Conservation (phyloP, 2,113 vertebrate genomes). For the Cheilinus undulatus region DNA sequence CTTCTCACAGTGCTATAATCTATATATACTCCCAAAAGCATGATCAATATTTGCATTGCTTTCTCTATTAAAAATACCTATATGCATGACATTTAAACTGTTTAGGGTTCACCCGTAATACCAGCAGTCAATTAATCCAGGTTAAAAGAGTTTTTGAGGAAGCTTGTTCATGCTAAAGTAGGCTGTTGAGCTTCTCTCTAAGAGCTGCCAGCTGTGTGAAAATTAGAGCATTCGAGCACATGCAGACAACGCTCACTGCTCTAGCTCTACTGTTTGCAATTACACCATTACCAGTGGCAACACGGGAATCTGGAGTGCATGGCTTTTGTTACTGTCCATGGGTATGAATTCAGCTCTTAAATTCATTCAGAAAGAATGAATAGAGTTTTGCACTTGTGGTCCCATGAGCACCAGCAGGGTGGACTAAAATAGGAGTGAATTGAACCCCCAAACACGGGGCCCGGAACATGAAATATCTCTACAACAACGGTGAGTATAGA, state of each 20-base stretch:
- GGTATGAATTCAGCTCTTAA: no score
- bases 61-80: no score
- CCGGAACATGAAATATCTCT: no score
- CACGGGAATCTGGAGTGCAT: not conserved
- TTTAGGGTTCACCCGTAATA: not conserved
- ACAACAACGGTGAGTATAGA: slow-evolving; percentile 22
- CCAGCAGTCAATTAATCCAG: not conserved
- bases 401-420: slow-evolving; percentile 30
- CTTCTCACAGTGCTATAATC: not conserved
- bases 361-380: not conserved
- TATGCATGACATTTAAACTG: no score
- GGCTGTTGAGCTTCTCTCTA: not conserved
- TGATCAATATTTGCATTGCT: no score
- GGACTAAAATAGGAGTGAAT: slow-evolving; percentile 1
- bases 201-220: not conserved
- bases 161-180: not conserved
- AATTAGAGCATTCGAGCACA: not conserved
- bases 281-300: not conserved
- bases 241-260: not conserved
- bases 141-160: not conserved
- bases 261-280: not conserved
- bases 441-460: no score
- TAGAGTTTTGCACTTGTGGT: slow-evolving; percentile 7
- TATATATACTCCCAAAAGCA: no score
- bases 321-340: no score